These are phyloP conservation scores for Pyxicephalus adspersus DNA, from an alignment of 2,113 vertebrate genomes.

Conservation along the genomic window DNA sequence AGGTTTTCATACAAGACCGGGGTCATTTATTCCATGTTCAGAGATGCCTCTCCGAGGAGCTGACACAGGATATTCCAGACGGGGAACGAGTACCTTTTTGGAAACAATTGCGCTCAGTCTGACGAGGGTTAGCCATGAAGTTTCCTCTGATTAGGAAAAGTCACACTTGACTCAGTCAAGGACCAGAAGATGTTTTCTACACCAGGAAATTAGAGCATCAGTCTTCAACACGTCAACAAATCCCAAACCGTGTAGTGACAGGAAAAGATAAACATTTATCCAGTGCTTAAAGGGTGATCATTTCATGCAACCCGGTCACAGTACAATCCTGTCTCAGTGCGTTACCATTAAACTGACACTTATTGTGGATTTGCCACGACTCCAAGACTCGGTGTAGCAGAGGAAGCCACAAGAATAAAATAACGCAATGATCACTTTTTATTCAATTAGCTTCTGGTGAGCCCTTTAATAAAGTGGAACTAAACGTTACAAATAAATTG, in stretches of 20 bases:
- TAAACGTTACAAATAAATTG: too few species aligned
- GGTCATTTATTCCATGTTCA: conserved; percentile 4
- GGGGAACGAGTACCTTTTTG: neutral
- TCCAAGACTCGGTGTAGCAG: too few species aligned
- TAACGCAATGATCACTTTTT: too few species aligned
- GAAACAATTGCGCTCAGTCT: conserved; percentile 12
- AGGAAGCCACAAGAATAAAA: too few species aligned
- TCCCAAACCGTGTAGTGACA: neutral
- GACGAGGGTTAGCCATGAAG: conserved; percentile 9
- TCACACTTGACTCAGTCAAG: conserved; percentile 11
- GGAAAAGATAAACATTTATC: conserved; percentile 17
- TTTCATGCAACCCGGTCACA: neutral
- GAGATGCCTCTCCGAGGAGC: neutral
- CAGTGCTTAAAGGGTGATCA: conserved; percentile 2
- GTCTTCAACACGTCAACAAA: neutral
- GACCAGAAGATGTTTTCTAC: conserved; percentile 1
- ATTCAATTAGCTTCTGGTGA: too few species aligned
- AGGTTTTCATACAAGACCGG: conserved; percentile 8
- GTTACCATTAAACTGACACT: neutral
- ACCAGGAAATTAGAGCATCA: conserved; percentile 27
- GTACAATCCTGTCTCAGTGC: neutral
- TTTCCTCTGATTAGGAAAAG: conserved; percentile 24
- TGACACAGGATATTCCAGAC: conserved; percentile 4
- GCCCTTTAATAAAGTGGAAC: too few species aligned
- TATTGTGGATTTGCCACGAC: too few species aligned